Conservation (phyloP, 1,140 invertebrate genomes). For the Lucilia cuprina region DNA sequence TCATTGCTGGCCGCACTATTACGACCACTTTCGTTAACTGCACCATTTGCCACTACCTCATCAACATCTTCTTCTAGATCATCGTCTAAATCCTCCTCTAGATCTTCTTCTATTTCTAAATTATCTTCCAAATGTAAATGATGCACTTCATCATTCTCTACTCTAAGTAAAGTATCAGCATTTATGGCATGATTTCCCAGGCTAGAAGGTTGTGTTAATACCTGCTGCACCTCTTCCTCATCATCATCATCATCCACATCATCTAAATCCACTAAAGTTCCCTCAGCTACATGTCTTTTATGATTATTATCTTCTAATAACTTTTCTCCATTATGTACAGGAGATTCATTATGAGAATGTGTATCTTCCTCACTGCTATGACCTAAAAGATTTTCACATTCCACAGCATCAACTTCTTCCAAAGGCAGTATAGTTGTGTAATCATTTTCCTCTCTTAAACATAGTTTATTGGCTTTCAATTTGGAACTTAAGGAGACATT, state of each 20-base stretch:
- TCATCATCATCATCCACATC: background rate
- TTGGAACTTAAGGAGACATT: background rate
- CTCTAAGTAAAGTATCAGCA: background rate
- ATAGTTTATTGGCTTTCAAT: background rate
- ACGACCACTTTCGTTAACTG: conserved; percentile 34
- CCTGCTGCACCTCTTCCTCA: too few relatives aligned
- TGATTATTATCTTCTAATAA: background rate
- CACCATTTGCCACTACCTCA: too few relatives aligned
- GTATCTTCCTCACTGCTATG: conserved; percentile 50
- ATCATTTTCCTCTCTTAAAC: background rate
- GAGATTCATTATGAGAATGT: background rate
- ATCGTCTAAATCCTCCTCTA: conserved; percentile 36
- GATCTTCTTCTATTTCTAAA: conserved; percentile 6
- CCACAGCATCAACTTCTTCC: conserved; percentile 53
- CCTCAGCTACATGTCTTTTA: conserved; percentile 16
- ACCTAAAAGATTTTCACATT: conserved; percentile 57
- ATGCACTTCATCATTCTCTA: background rate
- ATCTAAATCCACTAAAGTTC: background rate
- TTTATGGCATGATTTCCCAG: background rate
- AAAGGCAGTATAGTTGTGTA: conserved; percentile 44
- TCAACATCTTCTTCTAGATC: conserved; percentile 50
- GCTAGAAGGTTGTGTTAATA: background rate
- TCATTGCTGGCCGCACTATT: conserved; percentile 4
- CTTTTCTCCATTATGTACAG: too few relatives aligned
- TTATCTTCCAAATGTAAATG: background rate